Base-by-base conservation (phyloP, 2,888 invertebrate species). In the Andricus curvator region DNA sequence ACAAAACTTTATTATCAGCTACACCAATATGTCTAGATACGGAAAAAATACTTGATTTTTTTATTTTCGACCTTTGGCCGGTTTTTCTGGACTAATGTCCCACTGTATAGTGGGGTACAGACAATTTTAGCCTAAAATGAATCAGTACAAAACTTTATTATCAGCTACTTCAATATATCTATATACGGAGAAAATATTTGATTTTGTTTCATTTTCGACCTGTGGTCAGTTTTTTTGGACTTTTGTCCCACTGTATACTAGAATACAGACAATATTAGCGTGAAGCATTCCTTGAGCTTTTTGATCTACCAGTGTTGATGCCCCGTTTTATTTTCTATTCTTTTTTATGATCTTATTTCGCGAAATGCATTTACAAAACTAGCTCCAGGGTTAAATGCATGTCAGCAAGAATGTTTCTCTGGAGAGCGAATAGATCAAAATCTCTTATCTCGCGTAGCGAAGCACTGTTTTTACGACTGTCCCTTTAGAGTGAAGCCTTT, bases 381-480 rank as follows among this genome's bases (percentile, higher is more conserved):
- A 82, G 79, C 65, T 44, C 76, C 77, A 78, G 41, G 70, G 66
- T 78, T 83, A 81, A 81, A 56, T 77, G 56, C 77, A 76, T 77
- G 81, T 78, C 81, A 77, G 78, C 77, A 70, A 77, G 74, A 80
- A 80, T 80, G 80, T 83, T 80, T 83, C 66, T 78, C 70, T 67
- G 17, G 44, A 80, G 78, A 62, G 64, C 65, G 64, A 62, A 67
- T 78, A 82, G 81, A 85, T 78, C 78, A 68, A 78, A 82, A 81
- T 80, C 83, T 83, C 82, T 82, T 83, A 81, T 83, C 81, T 85
- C 74, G 37, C 78, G 78, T 80, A 76, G 87, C 84, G 86, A 88
- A 88, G 87, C 87, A 84, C 80, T 82, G 85, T 85, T 88, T 88
- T 89, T 89, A 89, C 86, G 88, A 88, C 88, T 85, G 88, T 88